Base-by-base conservation (phyloP, 1,140 invertebrate species). In the Ostrea denselamellosa region DNA sequence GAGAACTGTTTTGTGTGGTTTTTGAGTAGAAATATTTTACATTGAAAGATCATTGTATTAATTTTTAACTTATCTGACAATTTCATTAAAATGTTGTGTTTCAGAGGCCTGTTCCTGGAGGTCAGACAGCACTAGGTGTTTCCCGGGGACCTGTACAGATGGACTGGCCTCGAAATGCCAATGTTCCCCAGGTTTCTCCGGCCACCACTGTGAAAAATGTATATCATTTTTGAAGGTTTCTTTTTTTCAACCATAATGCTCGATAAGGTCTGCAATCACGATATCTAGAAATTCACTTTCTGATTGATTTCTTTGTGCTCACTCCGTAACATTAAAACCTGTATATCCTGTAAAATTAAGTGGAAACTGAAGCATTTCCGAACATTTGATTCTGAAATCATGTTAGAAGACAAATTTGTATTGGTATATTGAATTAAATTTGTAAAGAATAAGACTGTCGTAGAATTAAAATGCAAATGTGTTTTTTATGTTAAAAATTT, bases 81-180 rank as follows among this genome's bases (percentile, higher is more conserved):
- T 34, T 56, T 85, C 10, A 28, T 19, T 19, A 19, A 62, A 62
- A 17, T 77, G 34, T 52, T 52, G 85, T n/a, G 34, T 87, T 85
- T 28, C 88, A 91, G 90, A 91, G 90, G 87, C 90, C 14, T 91
- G 90, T 85, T 91, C 90, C 12, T 91, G 90, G 90, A 83, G 89
- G 7, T 83, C 84, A 52, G 86, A 89, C 86, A 90, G 89, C 44
- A 90, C 88, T 3, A 56, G 88, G 9, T 91, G 90, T 87, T 91
- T 87, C 83, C 90, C 90, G 7, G 90, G 90, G 17, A 88, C 81
- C 3, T 91, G 90, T 82, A 54, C 17, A 0, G 14, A 81, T 4
- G 90, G 89, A 14, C 28, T 89, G 77, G 85, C 85, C 12, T 62
- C 54, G 8, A 86, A 86, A 9, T 91, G 90, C 71, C 25, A 25